These are phyloP conservation scores for Syncerus caffer DNA, from an alignment of 2,797 vertebrate species.

Conservation along the genomic window DNA sequence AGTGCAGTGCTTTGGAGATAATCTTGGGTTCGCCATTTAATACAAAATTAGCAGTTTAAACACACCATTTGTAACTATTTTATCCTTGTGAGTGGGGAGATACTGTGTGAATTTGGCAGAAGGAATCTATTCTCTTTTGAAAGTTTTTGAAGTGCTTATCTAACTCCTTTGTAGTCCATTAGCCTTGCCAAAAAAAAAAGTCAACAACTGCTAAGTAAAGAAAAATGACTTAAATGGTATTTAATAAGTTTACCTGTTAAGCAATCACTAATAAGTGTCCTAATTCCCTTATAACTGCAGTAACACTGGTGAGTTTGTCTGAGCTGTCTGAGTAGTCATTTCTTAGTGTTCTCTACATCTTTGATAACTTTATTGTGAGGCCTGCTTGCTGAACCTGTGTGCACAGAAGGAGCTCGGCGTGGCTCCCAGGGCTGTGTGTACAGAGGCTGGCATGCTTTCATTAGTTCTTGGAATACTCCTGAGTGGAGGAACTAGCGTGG, in stretches of 20 bases:
- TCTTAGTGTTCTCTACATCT: background rate
- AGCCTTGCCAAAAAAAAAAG: constrained; percentile 13
- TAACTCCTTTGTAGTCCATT: constrained; percentile 52
- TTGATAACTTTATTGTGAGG: constrained; percentile 38
- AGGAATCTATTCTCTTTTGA: constrained; percentile 35
- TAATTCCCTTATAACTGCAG: constrained; percentile 45
- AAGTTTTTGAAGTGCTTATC: constrained; percentile 69
- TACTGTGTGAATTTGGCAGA: constrained; percentile 57
- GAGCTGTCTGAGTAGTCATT: constrained; percentile 22
- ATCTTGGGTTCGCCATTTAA: constrained; percentile 74
- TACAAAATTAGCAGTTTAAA: constrained; percentile 77
- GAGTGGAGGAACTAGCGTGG: background rate
- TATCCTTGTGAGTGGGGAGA: constrained; percentile 64
- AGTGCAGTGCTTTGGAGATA: constrained; percentile 57
- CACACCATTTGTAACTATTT: constrained; percentile 75
- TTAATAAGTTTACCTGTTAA: constrained; percentile 75
- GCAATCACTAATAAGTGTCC: constrained; percentile 47
- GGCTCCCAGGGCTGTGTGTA: background rate
- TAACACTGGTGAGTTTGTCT: constrained; percentile 36
- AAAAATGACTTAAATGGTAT: constrained; percentile 70
- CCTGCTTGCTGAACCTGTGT: background rate
- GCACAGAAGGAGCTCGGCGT: background rate
- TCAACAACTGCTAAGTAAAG: constrained; percentile 71
- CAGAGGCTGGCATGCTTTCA: background rate
- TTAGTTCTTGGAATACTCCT: background rate